Evolutionary conservation across 2,797 vertebrate genomes (phyloP).

Genomic region (Sciurus carolinensis): DNA sequence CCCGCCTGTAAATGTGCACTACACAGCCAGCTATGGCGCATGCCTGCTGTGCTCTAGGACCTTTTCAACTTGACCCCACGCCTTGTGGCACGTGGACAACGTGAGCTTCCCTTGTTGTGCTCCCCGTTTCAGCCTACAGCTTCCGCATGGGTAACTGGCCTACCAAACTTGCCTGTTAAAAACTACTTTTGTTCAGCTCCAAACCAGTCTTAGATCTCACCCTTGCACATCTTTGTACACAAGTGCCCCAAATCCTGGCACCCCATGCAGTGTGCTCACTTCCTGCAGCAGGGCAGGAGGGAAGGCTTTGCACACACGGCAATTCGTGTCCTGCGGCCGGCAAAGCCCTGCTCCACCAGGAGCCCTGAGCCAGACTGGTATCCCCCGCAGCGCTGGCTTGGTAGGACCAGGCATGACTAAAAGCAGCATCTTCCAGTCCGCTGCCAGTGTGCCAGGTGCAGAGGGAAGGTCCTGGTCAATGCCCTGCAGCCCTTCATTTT

Average conservation of each 20-base stretch:
- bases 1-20: no score
- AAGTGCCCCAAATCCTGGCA: not conserved
- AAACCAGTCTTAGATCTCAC: not conserved
- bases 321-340: fast-evolving
- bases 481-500: not conserved
- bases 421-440: not conserved
- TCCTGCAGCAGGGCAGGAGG: fast-evolving
- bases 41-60: fast-evolving
- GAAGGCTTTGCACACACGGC: fast-evolving
- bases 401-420: not conserved
- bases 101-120: no score
- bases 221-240: not conserved
- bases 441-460: not conserved
- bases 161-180: not conserved
- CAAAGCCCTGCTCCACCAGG: fast-evolving
- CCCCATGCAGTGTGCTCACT: fast-evolving
- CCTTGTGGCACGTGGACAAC: not conserved
- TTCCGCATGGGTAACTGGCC: no score
- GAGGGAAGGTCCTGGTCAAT: not conserved
- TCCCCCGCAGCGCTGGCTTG: not conserved
- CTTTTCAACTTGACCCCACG: not conserved
- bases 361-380: not conserved
- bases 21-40: not conserved
- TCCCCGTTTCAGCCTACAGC: not conserved
- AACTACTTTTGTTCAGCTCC: no score